These are phyloP conservation scores for Equus quagga DNA, from an alignment of 2,113 vertebrate species.

Conservation along the genomic window DNA sequence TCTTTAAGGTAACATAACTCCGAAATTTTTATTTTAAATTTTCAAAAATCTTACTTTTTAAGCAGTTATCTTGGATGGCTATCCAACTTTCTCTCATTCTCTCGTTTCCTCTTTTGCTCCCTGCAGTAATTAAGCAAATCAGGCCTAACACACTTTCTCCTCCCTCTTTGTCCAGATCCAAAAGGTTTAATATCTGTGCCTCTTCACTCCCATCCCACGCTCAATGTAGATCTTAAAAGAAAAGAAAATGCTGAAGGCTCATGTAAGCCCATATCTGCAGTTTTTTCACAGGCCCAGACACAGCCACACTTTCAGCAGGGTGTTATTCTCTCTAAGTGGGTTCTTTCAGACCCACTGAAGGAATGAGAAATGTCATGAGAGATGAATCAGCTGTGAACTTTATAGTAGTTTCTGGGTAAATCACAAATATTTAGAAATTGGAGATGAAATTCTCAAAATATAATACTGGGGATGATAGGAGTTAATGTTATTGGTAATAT, in stretches of 20 bases:
- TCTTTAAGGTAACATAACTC: background rate
- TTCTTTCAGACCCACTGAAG: too few relatives aligned
- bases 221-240: background rate
- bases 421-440: background rate
- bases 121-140: constrained; percentile 9
- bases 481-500: background rate
- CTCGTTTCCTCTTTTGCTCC: background rate
- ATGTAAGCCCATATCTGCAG: fast-evolving
- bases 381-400: background rate
- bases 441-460: background rate
- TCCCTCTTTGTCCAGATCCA: background rate
- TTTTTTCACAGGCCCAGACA: fast-evolving
- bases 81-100: background rate
- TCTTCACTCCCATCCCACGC: background rate
- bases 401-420: background rate
- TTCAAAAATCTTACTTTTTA: background rate
- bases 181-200: background rate
- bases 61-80: background rate
- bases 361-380: background rate
- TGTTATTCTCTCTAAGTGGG: background rate
- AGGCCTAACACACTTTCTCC: background rate
- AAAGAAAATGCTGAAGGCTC: background rate
- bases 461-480: background rate
- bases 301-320: fast-evolving
- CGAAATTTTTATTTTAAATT: constrained; percentile 29